Conservation (phyloP, 2,113 vertebrate species). For the Oncorhynchus gorbuscha region DNA sequence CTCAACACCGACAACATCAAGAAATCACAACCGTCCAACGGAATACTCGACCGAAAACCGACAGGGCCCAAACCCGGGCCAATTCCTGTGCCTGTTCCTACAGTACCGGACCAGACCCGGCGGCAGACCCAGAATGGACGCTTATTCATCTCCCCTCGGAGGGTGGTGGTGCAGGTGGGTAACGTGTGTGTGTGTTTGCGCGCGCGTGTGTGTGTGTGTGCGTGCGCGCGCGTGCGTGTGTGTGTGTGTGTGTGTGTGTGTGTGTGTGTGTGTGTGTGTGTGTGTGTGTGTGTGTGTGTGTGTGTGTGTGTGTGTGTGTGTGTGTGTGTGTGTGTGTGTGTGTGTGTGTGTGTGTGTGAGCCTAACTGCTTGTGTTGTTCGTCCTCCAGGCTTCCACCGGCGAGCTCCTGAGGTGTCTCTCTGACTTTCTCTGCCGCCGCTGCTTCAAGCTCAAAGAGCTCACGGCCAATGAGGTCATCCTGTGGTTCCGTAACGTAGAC, state of each 20-base stretch:
- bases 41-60: constrained; percentile 45
- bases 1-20: constrained; percentile 56
- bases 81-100: constrained; percentile 73
- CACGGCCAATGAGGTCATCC: too few species aligned
- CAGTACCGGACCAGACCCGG: constrained; percentile 62
- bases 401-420: too few species aligned
- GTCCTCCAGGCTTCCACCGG: too few species aligned
- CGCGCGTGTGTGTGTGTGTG: background rate
- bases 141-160: constrained; percentile 77
- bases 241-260: background rate
- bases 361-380: too few species aligned
- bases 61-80: constrained; percentile 60
- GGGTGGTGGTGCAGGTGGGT: constrained; percentile 78
- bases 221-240: background rate
- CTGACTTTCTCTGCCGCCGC: too few species aligned
- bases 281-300: background rate
- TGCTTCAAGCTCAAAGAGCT: too few species aligned
- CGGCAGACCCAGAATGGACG: constrained; percentile 48
- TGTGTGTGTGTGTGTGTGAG: background rate
- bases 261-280: too few species aligned
- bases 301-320: background rate
- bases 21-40: constrained; percentile 51
- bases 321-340: background rate
- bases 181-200: background rate
- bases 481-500: too few species aligned